Percentiles rank a stretch among this genome's conserved stretches.
These are phyloP conservation scores for Polydrusus tereticollis DNA, from an alignment of 2,888 invertebrate species.

Conservation along the genomic window DNA sequence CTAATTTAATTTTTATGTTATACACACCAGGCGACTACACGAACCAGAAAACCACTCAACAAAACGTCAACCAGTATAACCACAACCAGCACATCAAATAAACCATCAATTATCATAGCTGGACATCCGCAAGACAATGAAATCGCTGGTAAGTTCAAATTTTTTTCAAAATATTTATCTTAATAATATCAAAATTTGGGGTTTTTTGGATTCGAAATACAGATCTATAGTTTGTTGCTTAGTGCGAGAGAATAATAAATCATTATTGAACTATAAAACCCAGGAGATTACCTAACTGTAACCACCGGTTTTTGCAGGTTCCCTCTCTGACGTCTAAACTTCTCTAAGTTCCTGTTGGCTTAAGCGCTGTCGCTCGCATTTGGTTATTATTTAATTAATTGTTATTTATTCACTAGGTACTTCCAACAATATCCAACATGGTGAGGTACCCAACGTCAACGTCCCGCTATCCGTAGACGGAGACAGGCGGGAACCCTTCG, in stretches of 20 bases:
- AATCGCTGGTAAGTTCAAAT: constrained; percentile 69
- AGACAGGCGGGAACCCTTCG: constrained; percentile 69
- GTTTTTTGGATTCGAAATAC: too few relatives aligned
- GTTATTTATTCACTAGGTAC: constrained; percentile 58
- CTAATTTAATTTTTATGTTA: too few relatives aligned
- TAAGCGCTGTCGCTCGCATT: too few relatives aligned
- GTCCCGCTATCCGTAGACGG: constrained; percentile 77
- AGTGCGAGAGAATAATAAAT: too few relatives aligned
- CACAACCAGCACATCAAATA: constrained; percentile 53
- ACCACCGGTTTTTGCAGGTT: too few relatives aligned
- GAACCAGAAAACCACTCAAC: constrained; percentile 41
- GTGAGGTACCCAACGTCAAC: constrained; percentile 77
- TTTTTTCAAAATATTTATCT: too few relatives aligned
- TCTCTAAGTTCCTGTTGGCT: too few relatives aligned
- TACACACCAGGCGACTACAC: constrained; percentile 23
- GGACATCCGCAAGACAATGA: constrained; percentile 87
- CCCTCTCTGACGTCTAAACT: too few relatives aligned
- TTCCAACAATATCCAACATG: constrained; percentile 69
- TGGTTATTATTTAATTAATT: background rate
- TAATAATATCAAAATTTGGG: too few relatives aligned
- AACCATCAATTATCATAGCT: constrained; percentile 65
- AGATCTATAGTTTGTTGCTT: too few relatives aligned
- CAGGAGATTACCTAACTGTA: too few relatives aligned
- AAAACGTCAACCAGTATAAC: constrained; percentile 55
- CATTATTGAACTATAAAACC: too few relatives aligned